Evolutionary conservation across 2,888 invertebrate species (phyloP).

Genomic region (Lithosia quadra): DNA sequence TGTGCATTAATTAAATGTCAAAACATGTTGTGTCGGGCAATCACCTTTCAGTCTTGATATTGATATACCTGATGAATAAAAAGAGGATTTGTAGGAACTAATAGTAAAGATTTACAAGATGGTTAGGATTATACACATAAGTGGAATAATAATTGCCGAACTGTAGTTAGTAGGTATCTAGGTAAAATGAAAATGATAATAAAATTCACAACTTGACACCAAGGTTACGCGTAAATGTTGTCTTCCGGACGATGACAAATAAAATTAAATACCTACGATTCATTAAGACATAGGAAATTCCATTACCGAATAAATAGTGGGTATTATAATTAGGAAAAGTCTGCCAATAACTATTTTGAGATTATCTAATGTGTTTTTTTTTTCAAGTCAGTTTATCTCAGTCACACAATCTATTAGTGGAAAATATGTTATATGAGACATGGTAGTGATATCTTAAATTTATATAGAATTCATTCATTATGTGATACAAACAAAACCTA

Average conservation of each 20-base stretch:
- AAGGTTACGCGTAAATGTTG: constrained; percentile 70
- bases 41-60: not conserved
- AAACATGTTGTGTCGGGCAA: not conserved
- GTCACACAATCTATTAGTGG: not conserved
- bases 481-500: constrained; percentile 2
- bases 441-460: too few species aligned
- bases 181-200: constrained; percentile 33
- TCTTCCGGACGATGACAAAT: constrained; percentile 71
- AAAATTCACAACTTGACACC: constrained; percentile 58
- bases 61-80: not conserved
- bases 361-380: too few species aligned
- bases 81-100: not conserved
- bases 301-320: too few species aligned
- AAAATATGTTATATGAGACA: not conserved
- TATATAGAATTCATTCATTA: not conserved
- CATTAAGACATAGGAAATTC: too few species aligned
- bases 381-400: not conserved
- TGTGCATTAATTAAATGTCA: not conserved
- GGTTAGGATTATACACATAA: not conserved
- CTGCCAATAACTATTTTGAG: too few species aligned
- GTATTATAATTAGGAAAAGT: too few species aligned
- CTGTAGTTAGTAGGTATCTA: not conserved
- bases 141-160: not conserved
- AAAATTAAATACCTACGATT: too few species aligned
- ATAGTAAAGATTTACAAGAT: not conserved